A percentile compares a stretch with the other conserved stretches of the same genome.
Conservation (phyloP, 2,888 invertebrate species). For the Mechanitis mazaeus region DNA sequence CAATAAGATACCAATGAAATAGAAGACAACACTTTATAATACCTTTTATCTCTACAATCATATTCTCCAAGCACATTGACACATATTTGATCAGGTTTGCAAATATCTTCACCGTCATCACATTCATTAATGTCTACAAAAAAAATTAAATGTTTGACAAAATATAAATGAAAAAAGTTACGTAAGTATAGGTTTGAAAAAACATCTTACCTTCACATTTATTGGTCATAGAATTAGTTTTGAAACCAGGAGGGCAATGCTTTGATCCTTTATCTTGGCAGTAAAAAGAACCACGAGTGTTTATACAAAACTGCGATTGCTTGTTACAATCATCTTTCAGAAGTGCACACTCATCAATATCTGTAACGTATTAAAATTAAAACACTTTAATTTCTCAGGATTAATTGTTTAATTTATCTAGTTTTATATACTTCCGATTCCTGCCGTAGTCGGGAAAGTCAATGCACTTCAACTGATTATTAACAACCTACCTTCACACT, state of each 20-base stretch:
- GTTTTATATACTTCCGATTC: too few relatives aligned
- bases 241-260: constrained; percentile 80
- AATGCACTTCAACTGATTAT: too few relatives aligned
- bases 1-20: too few relatives aligned
- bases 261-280: constrained; percentile 79
- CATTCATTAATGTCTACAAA: constrained; percentile 90
- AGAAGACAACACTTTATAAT: constrained; percentile 13
- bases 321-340: constrained; percentile 79
- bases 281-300: constrained; percentile 81
- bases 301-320: constrained; percentile 81
- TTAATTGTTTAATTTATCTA: too few relatives aligned
- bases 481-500: constrained; percentile 66
- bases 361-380: constrained; percentile 43
- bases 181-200: not conserved
- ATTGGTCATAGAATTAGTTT: constrained; percentile 66
- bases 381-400: not conserved
- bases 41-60: constrained; percentile 76
- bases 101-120: constrained; percentile 83
- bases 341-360: constrained; percentile 83
- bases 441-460: too few relatives aligned
- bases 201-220: constrained; percentile 75
- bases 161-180: too few relatives aligned
- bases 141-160: too few relatives aligned
- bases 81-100: constrained; percentile 85
- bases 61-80: constrained; percentile 89